Evolutionary conservation across 2,797 vertebrate species (phyloP), one percentile per base, ranked within the genome.

Genomic region (Pseudochirops corinnae): DNA sequence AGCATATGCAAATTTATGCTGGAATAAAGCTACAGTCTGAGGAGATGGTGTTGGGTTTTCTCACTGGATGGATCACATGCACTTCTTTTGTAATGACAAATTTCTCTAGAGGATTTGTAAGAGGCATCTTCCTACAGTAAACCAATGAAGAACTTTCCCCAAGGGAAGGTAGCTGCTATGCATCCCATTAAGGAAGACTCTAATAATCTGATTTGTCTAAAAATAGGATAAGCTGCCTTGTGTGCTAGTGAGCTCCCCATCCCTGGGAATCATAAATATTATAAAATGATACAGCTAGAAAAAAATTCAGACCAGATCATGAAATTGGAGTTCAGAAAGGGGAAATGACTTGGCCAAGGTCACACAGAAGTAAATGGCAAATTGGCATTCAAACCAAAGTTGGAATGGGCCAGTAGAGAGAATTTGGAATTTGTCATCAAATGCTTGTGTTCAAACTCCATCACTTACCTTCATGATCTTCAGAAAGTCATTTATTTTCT

Each of bases 1-100:
- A 12, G 10, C 53, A 28, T 0, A 14, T 26, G 0, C 62, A 14
- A 11, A 29, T 1, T 0, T 21, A 91, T 31, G 29, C 1, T 0
- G 16, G 62, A 56, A 50, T 21, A 87, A 87, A 87, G 39, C 74
- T 46, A 87, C 39, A 50, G 39, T 87, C 39, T 46, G 24, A 50
- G 24, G 31, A 87, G 39, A 87, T 50, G 74, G 39, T 50, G 39
- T 87, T 87, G 39, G 21, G 39, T 87, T 87, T 87, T 87, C 74
- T 87, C 74, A 87, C 39, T 87, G 74, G 24, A 50, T 87, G 24
- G 74, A 9, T 87, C 74, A 87, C 74, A 50, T 82, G 39, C 39
- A 50, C 74, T 87, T 87, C 74, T 87, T 87, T 50, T 87, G 39
- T 50, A 50, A 87, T 50, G 39, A 46, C 31, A 16, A 87, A 87